These are phyloP conservation scores for Microcebus griseorufus DNA, from an alignment of 2,113 vertebrate genomes.

Conservation along the genomic window DNA sequence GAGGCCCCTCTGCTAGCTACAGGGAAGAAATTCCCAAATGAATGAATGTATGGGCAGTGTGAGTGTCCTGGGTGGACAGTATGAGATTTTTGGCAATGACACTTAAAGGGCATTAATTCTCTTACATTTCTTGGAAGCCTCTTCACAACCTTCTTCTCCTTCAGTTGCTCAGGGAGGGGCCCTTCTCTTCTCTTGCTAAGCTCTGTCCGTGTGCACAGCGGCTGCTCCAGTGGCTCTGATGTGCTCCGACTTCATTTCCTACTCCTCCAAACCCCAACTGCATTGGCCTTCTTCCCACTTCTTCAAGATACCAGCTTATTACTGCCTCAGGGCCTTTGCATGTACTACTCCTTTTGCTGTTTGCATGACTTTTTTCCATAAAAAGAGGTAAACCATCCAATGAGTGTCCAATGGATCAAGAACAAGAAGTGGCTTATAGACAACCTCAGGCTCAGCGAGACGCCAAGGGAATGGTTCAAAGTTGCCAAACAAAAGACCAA, in stretches of 20 bases:
- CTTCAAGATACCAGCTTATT: background rate
- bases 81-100: background rate
- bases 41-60: background rate
- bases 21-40: background rate
- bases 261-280: background rate
- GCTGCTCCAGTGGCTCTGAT: background rate
- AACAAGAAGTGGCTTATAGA: background rate
- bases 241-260: background rate
- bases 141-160: background rate
- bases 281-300: background rate
- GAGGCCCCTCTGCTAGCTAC: background rate
- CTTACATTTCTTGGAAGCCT: background rate
- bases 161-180: background rate
- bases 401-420: background rate
- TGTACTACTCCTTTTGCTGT: background rate
- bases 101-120: background rate
- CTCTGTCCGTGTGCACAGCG: too few species aligned
- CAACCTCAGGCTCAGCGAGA: background rate
- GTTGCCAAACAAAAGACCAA: background rate
- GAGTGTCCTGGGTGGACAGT: background rate
- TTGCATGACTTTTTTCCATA: background rate
- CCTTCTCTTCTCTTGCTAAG: background rate
- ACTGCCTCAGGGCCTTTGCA: background rate
- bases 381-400: background rate
- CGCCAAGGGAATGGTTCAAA: background rate